Evolutionary conservation across 2,888 invertebrate genomes (phyloP), one percentile per base, ranked within the genome.

Genomic region (Drosophila ochracea): DNA sequence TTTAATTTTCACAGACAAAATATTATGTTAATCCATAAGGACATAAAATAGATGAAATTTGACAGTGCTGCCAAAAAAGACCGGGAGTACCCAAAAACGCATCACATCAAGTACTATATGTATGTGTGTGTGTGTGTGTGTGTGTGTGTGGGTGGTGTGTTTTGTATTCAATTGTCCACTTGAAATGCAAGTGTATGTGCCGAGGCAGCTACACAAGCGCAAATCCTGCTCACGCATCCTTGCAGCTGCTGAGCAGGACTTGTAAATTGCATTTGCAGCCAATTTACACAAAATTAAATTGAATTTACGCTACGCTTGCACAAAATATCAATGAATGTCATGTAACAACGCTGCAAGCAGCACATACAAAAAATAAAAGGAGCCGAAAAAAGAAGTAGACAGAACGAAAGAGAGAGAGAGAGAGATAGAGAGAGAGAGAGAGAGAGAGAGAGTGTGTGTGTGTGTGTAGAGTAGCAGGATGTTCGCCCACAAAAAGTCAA

Each of bases 231-330:
- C 72, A 70, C 63, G 72, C 72, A 63, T 75, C 50, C 73, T 64
- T 69, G 65, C 73, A 76, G 65, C 68, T 75, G 71, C 70, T 73
- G 70, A 62, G 76, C 71, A 73, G 70, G 73, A 77, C 76, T 84
- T 78, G 73, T 73, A 83, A 86, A 88, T 85, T 88, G 85, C 85
- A 86, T 88, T 86, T 85, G 82, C 83, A 87, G 83, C 82, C 85
- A 87, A 87, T 88, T 87, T 87, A 84, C 78, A 85, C 83, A 85
- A 82, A 83, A 82, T 88, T 88, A 88, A 86, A 86, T 86, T 88
- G 85, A 86, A 88, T 86, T 86, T 86, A 82, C 83, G 84, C 83
- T 83, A 83, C 85, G 80, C 85, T 81, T 84, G 80, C 84, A 81
- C 79, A 81, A 87, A 87, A 87, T 85, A 88, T 89, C 89, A 89